These are phyloP conservation scores for Scalopus aquaticus DNA, from an alignment of 2,113 vertebrate species.

Conservation along the genomic window DNA sequence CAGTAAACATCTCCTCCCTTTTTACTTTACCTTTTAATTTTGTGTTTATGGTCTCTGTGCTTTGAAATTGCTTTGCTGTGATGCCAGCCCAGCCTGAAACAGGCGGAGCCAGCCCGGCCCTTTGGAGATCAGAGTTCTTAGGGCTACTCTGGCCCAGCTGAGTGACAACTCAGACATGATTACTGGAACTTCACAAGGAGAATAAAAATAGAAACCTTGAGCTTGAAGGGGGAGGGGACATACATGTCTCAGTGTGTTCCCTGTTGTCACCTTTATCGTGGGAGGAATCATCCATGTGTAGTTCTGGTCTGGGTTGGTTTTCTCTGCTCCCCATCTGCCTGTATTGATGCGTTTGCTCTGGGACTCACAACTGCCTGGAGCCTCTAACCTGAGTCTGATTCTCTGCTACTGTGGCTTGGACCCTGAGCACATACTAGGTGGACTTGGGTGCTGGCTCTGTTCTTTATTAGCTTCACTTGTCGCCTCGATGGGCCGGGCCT, in stretches of 20 bases:
- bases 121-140: conserved; percentile 58
- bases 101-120: not conserved
- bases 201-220: conserved; percentile 10
- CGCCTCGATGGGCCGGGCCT: not conserved
- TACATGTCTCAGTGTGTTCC: not conserved
- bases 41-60: conserved; percentile 54
- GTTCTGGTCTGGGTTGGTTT: not conserved
- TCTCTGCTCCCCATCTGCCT: not conserved
- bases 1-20: conserved; percentile 65
- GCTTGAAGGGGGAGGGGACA: not conserved
- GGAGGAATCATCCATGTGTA: not conserved
- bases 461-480: not conserved
- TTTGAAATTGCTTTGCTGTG: conserved; percentile 52
- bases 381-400: not conserved
- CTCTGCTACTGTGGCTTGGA: not conserved
- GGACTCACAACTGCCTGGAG: not conserved
- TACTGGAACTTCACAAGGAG: not conserved
- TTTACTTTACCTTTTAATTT: conserved; percentile 74
- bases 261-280: fast-evolving
- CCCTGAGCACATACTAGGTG: not conserved
- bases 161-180: conserved; percentile 57
- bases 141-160: conserved; percentile 53
- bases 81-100: not conserved
- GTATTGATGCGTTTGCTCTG: not conserved
- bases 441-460: not conserved